These are phyloP conservation scores for Gavia stellata DNA, from an alignment of 2,113 vertebrate species.

Conservation along the genomic window DNA sequence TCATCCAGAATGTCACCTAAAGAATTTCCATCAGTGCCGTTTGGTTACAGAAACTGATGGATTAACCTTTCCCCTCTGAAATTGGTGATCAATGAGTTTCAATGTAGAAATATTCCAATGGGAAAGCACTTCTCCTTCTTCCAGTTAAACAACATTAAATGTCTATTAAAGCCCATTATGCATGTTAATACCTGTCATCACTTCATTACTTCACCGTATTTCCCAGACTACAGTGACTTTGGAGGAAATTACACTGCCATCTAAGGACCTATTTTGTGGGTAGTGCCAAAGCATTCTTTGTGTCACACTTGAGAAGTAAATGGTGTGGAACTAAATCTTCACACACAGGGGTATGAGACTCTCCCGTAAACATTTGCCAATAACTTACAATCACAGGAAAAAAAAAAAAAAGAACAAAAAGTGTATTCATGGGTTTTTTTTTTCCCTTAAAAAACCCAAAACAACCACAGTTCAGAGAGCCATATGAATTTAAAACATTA, in stretches of 20 bases:
- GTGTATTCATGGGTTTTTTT: neutral
- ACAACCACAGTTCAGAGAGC: neutral
- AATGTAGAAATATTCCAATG: slow-evolving; percentile 75
- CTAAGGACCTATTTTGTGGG: slow-evolving; percentile 19
- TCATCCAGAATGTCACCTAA: slow-evolving; percentile 87
- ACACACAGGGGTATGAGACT: neutral
- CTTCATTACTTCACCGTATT: slow-evolving; percentile 69
- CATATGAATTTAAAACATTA: neutral
- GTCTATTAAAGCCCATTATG: slow-evolving; percentile 76
- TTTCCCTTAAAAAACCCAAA: neutral
- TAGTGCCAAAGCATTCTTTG: slow-evolving; percentile 32
- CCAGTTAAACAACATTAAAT: slow-evolving; percentile 74
- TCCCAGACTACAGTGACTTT: slow-evolving; percentile 50
- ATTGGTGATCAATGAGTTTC: slow-evolving; percentile 88
- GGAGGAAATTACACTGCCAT: slow-evolving; percentile 43
- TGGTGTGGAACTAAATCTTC: slow-evolving; percentile 36
- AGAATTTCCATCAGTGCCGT: slow-evolving; percentile 82
- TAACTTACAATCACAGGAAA: neutral
- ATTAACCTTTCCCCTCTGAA: slow-evolving; percentile 85
- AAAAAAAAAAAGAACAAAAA: neutral
- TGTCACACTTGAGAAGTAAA: slow-evolving; percentile 27
- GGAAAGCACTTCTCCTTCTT: slow-evolving; percentile 68
- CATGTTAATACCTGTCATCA: slow-evolving; percentile 79
- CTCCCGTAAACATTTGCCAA: neutral
- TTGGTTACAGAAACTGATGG: slow-evolving; percentile 85